Conservation (phyloP, 2,113 vertebrate genomes). For the Mobula hypostoma region DNA sequence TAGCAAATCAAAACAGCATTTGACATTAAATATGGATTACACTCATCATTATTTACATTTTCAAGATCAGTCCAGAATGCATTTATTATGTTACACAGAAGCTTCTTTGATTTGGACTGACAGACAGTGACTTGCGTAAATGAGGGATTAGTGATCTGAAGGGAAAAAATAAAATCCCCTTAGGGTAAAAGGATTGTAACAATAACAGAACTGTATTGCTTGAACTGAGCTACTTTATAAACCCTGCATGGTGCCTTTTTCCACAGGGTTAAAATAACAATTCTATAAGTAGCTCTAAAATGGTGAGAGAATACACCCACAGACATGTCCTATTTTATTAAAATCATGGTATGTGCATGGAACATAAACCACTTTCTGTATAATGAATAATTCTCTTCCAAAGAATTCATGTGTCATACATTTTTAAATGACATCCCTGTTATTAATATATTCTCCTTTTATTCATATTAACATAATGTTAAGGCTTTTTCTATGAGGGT, state of each 20-base stretch:
- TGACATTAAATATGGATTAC: constrained; percentile 30
- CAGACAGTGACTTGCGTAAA: background rate
- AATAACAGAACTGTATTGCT: constrained; percentile 24
- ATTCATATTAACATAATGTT: background rate
- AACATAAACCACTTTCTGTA: background rate
- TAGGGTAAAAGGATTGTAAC: background rate
- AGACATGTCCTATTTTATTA: background rate
- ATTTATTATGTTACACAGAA: background rate
- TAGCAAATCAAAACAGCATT: constrained; percentile 16
- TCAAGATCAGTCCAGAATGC: background rate
- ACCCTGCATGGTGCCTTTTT: background rate
- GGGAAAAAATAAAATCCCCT: background rate
- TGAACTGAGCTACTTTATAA: constrained; percentile 31
- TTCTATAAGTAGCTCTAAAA: background rate
- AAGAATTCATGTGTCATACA: background rate
- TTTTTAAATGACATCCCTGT: background rate
- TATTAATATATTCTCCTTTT: background rate
- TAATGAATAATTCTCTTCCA: background rate
- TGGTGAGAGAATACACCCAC: constrained; percentile 16
- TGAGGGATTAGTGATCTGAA: background rate
- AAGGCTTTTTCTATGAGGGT: background rate
- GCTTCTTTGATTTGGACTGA: constrained; percentile 32
- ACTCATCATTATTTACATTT: constrained; percentile 14
- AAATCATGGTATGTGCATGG: background rate
- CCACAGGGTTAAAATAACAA: constrained; percentile 35